Evolutionary conservation across 2,888 invertebrate species (phyloP), one percentile per base, ranked within the genome.

Genomic region (Leucozona laternaria): DNA sequence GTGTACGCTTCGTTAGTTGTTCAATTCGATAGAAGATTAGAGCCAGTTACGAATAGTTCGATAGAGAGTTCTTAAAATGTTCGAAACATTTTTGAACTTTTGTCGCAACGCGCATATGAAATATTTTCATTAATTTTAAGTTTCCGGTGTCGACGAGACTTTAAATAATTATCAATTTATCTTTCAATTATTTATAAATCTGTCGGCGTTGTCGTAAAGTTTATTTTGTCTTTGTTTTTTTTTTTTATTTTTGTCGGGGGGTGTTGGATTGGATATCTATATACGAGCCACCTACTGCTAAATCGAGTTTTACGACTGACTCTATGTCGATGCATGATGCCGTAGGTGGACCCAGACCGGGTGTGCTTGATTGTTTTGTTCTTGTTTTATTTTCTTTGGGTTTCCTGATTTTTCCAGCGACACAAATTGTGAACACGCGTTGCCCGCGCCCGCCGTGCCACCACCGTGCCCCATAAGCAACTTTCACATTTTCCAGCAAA

Each of bases 401-500:
- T 53, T 68, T 68, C 20, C 53, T 37, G 68, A 53, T 50, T 84
- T 79, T 80, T 76, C 76, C 75, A 76, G 17, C 64, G 6, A 15
- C 43, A 77, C 64, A 43, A 70, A 70, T 55, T 55, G 60, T 57
- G 73, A 84, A 48, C 79, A 55, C 80, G 55, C 72, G 55, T n/a
- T n/a, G n/a, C n/a, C 76, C 45, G 4, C 7, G n/a, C 2, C 1
- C 11, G 15, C 40, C 4, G 13, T 11, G 34, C 20, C 55, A 2
- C 28, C n/a, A 10, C n/a, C 34, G 20, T 37, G 58, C 58, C 15
- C 58, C 15, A 37, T 37, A 45, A 50, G 55, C 68, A 85, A 85
- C 85, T 85, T 85, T 85, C 85, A 85, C 85, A 81, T 81, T 85
- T 76, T 37, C 53, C 68, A 25, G 55, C 43, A 34, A 76, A 64